Percentiles rank a stretch among this genome's conserved stretches.
Conservation (phyloP, 2,888 invertebrate genomes). For the Gortyna flavago region DNA sequence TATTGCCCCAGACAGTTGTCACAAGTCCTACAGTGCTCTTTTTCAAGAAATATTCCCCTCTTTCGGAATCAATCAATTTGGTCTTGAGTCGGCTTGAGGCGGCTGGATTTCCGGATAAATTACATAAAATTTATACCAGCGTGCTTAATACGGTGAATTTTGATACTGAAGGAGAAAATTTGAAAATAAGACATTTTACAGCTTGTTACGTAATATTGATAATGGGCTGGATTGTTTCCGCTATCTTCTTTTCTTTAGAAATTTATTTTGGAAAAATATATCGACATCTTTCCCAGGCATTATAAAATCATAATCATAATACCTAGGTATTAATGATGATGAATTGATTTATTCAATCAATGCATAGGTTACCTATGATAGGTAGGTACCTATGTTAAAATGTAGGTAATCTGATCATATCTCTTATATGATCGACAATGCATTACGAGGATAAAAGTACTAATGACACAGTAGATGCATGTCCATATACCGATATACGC, state of each 20-base stretch:
- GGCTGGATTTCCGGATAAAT: constrained; percentile 76
- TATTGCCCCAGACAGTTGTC: constrained; percentile 74
- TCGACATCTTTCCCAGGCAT: constrained; percentile 64
- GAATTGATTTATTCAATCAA: no score
- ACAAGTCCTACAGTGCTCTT: constrained; percentile 78
- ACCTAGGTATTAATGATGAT: no score
- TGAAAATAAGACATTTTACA: constrained; percentile 78
- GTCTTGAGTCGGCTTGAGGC: constrained; percentile 75
- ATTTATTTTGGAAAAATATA: constrained; percentile 66
- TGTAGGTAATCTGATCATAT: constrained; percentile 44
- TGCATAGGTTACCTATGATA: neutral
- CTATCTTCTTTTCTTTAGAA: constrained; percentile 75
- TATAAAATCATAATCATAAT: constrained; percentile 62
- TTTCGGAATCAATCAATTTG: constrained; percentile 72
- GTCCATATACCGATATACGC: constrained; percentile 23
- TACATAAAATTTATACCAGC: constrained; percentile 71
- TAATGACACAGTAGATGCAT: constrained; percentile 49
- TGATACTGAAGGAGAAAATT: constrained; percentile 67
- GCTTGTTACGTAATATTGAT: constrained; percentile 80
- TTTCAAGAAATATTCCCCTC: constrained; percentile 82
- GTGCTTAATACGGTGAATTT: constrained; percentile 7
- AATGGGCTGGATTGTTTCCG: constrained; percentile 77
- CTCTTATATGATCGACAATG: constrained; percentile 49
- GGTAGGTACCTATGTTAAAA: neutral
- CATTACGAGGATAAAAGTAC: constrained; percentile 54